Base-by-base conservation (phyloP, 2,113 vertebrate genomes). In the Podiceps cristatus region DNA sequence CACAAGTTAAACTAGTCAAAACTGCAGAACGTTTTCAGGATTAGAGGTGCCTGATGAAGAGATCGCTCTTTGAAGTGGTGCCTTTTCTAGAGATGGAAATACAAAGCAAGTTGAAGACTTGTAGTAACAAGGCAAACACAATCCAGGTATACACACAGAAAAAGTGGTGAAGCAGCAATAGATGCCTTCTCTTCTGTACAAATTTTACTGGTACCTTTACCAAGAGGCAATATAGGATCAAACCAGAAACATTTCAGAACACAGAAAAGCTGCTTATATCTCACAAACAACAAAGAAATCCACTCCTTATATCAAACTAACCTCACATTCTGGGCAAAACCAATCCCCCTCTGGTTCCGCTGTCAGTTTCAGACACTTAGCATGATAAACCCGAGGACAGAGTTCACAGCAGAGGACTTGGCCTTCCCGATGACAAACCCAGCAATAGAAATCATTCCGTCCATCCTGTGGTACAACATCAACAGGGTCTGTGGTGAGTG, bases 401-500 rank as follows among this genome's bases (percentile, higher is more conserved):
- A 99, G 99, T 98, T 99, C 99, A 98, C 99, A 99, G 99, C 99
- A 99, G 99, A 99, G 99, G 99, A 99, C 99, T 99, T 99, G 99
- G 98, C 99, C 99, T 99, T 99, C 99, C 98, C 99, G 99, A 98
- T 99, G 99, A 99, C 99, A 99, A 99, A 99, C 92, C 99, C 99
- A 99, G 99, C 99, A 99, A 99, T 99, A 99, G 99, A 99, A 99
- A 98, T 99, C 99, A 88, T 99, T 99, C 98, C 99, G 99, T 98
- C 99, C 99, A 97, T 99, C 99, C 99, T 99, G 99, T 96, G 99
- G 99, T 99, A 99, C 99, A 99, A 99, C 99, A 99, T 99, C 99
- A 99, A 99, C 99, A 99, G 99, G 99, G 99, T 99, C 99, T 99
- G 99, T 99, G 99, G 99, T 99, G 99, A 99, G 99, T 99, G 99